Evolutionary conservation across 2,113 vertebrate genomes (phyloP).

Genomic region (Eulemur rufifrons): DNA sequence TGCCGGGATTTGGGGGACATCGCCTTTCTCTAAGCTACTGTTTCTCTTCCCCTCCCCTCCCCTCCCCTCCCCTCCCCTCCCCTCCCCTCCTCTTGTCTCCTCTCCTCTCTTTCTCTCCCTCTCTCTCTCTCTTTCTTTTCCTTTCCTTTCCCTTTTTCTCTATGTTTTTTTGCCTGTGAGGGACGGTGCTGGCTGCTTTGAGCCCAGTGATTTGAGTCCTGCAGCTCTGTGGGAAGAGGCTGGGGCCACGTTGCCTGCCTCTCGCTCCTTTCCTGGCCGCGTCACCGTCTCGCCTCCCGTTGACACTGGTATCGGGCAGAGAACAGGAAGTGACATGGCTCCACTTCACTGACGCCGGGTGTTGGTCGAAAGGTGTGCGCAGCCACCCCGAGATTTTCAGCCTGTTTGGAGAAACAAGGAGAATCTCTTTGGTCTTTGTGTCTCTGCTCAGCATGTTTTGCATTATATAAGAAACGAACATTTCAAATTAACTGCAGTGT

Average conservation of each 20-base stretch:
- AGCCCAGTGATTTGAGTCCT: rapidly evolving
- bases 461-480: background rate
- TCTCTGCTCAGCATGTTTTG: background rate
- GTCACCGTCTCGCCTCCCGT: rapidly evolving
- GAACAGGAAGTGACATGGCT: background rate
- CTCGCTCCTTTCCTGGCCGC: rapidly evolving
- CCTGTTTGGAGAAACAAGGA: rapidly evolving
- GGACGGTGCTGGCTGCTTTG: background rate
- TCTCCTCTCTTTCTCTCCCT: rapidly evolving
- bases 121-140: no score
- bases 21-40: background rate
- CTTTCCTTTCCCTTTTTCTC: background rate
- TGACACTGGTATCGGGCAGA: background rate
- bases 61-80: no score
- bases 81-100: no score
- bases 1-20: background rate
- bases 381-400: rapidly evolving
- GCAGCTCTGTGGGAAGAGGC: rapidly evolving
- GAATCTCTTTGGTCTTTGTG: background rate
- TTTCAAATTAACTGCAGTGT: constrained; percentile 8
- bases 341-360: rapidly evolving
- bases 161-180: background rate
- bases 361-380: rapidly evolving
- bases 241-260: rapidly evolving
- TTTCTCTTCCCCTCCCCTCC: background rate